phyloP scores from a whole-genome alignment of 2,113 vertebrate species.

The human region GRCh38 chr20:48423001-48423500 shows the following conservation, averaged over 20 bases:
- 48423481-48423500: background rate
- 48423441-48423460: background rate
- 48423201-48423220: background rate
- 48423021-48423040: too few relatives aligned
- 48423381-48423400: background rate
- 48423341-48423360: background rate
- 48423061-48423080: too few relatives aligned
- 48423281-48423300: background rate
- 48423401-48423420: background rate
- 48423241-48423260: background rate
- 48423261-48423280: background rate
- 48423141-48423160: too few relatives aligned
- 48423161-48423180: too few relatives aligned
- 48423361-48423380: background rate
- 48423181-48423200: background rate
- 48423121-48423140: too few relatives aligned
- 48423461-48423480: background rate
- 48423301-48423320: background rate
- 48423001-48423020: too few relatives aligned
- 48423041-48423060: too few relatives aligned
- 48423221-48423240: background rate
- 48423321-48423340: background rate
- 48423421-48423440: background rate
- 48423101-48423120: too few relatives aligned
- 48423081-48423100: too few relatives aligned